These are phyloP conservation scores for Hemistola chrysoprasaria DNA, from an alignment of 2,888 invertebrate genomes.

Conservation along the genomic window DNA sequence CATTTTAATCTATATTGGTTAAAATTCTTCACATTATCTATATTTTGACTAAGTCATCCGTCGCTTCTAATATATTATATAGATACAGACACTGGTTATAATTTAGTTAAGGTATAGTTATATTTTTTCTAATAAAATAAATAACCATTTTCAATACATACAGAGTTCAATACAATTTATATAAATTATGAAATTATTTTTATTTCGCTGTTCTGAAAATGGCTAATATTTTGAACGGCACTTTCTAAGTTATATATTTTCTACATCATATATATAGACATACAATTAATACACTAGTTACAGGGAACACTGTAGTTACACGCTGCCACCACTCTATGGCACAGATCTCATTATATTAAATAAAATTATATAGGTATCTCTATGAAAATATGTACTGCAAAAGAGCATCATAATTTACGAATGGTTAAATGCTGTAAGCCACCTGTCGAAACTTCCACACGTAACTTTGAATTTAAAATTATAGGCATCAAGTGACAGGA, in stretches of 20 bases:
- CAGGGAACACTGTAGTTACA: slow-evolving; percentile 66
- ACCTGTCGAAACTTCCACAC: slow-evolving; percentile 16
- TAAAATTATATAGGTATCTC: slow-evolving; percentile 35
- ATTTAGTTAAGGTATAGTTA: slow-evolving; percentile 7
- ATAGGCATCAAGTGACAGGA: slow-evolving; percentile 45
- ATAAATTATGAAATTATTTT: too few relatives aligned
- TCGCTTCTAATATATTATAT: slow-evolving; percentile 25
- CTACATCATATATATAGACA: slow-evolving; percentile 70
- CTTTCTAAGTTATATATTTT: slow-evolving; percentile 42
- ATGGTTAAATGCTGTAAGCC: slow-evolving; percentile 22
- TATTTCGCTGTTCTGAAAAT: slow-evolving; percentile 41
- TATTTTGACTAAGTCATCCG: slow-evolving; percentile 22
- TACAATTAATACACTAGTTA: slow-evolving; percentile 66
- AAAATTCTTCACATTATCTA: slow-evolving; percentile 22
- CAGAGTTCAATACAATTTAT: too few relatives aligned
- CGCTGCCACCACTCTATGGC: slow-evolving; percentile 77
- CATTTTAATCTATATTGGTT: slow-evolving; percentile 6
- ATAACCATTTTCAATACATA: slow-evolving; percentile 10
- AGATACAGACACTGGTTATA: slow-evolving; percentile 33
- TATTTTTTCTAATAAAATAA: slow-evolving; percentile 2
- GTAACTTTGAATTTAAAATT: slow-evolving; percentile 17
- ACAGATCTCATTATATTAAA: slow-evolving; percentile 70
- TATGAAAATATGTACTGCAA: slow-evolving; percentile 47
- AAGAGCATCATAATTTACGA: slow-evolving; percentile 33
- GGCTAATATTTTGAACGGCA: too few relatives aligned